Evolutionary conservation across 2,888 invertebrate species (phyloP), one percentile per base, ranked within the genome.

Genomic region (Cacoxenus indagator): DNA sequence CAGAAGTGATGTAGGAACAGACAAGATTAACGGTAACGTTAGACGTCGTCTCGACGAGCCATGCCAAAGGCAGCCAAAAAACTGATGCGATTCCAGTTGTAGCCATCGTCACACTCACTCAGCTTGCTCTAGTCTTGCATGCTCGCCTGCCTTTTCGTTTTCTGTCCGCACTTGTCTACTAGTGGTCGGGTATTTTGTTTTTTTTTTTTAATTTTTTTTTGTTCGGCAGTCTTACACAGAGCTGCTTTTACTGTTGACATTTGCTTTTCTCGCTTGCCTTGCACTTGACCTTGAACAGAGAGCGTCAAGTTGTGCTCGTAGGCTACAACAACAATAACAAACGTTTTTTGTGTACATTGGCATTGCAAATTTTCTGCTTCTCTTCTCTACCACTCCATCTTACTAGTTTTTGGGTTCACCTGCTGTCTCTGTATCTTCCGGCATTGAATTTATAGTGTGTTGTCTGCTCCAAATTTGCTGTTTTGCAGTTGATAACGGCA

Each of bases 271-370:
- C 9, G 37, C 37, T 37, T 9, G 51, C 19, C 31, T 5, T 43
- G 61, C 29, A 45, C 61, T 62, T 62, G 61, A 62, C 61, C 61
- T 62, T 62, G 61, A 62, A 24, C 43, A 62, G 57, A 14, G 8
- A 6, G 14, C 14, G 19, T 14, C 59, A 59, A 59, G 31, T 31
- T 37, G 37, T 37, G 37, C 24, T 54, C 8, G 26, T 4, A 22
- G 26, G 11, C 48, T n/a, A 48, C 48, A 48, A 48, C 48, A 48
- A 46, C 14, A 46, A 48, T 17, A 48, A 48, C 48, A 48, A 48
- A 8, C n/a, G 19, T 48, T 48, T n/a, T 48, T 6, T 6, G 2
- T 48, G 48, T 48, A 3, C 14, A n/a, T 19, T 17, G 19, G 6
- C 2, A 2, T 48, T 48, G 4, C 48, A n/a, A n/a, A n/a, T 48